These are phyloP conservation scores for Yponomeuta cagnagella DNA, from an alignment of 2,888 invertebrate genomes.

Conservation along the genomic window DNA sequence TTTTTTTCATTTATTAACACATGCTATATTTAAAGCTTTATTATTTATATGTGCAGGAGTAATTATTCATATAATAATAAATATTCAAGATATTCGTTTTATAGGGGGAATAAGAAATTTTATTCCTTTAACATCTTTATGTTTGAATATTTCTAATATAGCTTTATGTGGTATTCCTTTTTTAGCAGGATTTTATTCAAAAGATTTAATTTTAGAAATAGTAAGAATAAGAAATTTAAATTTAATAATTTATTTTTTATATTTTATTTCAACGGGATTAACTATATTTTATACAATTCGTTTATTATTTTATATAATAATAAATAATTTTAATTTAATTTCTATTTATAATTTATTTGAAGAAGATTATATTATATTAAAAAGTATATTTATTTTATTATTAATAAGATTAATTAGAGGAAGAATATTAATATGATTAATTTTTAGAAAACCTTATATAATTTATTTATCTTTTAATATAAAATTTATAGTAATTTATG, in stretches of 20 bases:
- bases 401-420: slow-evolving; percentile 72
- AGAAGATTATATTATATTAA: slow-evolving; percentile 64
- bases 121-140: slow-evolving; percentile 70
- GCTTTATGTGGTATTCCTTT: slow-evolving; percentile 79
- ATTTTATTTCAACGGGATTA: slow-evolving; percentile 74
- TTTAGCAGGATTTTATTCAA: slow-evolving; percentile 80
- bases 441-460: slow-evolving; percentile 69
- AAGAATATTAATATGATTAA: slow-evolving; percentile 69
- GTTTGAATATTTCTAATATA: slow-evolving; percentile 76
- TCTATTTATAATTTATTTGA: slow-evolving; percentile 66
- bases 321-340: slow-evolving; percentile 64
- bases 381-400: slow-evolving; percentile 64
- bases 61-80: slow-evolving; percentile 79
- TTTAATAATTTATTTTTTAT: slow-evolving; percentile 70
- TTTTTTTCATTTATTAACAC: slow-evolving; percentile 83
- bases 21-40: slow-evolving; percentile 86
- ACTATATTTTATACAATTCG: slow-evolving; percentile 76
- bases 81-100: slow-evolving; percentile 81
- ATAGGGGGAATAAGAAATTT: slow-evolving; percentile 66
- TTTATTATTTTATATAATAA: slow-evolving; percentile 72
- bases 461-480: slow-evolving; percentile 70
- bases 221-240: slow-evolving; percentile 69
- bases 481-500: slow-evolving; percentile 72
- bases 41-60: slow-evolving; percentile 83
- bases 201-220: slow-evolving; percentile 78